Percentiles rank a stretch among this genome's conserved stretches.
Evolutionary conservation across 2,888 invertebrate genomes (phyloP).

Genomic region (Endomychus coccineus): DNA sequence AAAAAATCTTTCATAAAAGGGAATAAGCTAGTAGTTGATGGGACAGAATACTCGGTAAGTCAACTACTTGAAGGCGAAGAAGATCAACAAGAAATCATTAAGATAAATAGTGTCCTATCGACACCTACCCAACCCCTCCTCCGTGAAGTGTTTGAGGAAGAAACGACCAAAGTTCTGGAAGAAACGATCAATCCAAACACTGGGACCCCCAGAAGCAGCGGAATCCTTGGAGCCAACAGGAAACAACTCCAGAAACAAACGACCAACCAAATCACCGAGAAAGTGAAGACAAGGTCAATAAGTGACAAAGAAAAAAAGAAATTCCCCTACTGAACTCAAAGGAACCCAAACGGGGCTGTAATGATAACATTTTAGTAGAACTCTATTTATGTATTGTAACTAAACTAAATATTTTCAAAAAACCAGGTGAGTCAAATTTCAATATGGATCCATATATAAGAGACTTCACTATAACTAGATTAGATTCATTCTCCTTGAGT

Average conservation of each 20-base stretch:
- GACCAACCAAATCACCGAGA: conserved; percentile 2
- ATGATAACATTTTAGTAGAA: too few species aligned
- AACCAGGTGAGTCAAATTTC: too few species aligned
- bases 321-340: too few species aligned
- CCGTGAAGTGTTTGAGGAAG: conserved; percentile 1
- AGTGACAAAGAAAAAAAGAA: too few species aligned
- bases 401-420: too few species aligned
- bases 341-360: too few species aligned
- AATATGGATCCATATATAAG: conserved; percentile 3
- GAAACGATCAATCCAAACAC: not conserved
- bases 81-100: not conserved
- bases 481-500: not conserved
- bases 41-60: not conserved
- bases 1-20: not conserved
- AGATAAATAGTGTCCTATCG: not conserved
- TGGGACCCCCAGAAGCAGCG: conserved; percentile 1
- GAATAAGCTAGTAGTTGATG: not conserved
- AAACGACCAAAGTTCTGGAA: too few species aligned
- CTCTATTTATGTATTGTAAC: too few species aligned
- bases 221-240: not conserved
- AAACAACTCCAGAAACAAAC: conserved; percentile 3
- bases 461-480: not conserved
- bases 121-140: not conserved
- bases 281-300: conserved; percentile 4
- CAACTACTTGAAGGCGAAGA: conserved; percentile 2